Evolutionary conservation across 2,113 vertebrate species (phyloP).

Genomic region (Aleadryas rufinucha): DNA sequence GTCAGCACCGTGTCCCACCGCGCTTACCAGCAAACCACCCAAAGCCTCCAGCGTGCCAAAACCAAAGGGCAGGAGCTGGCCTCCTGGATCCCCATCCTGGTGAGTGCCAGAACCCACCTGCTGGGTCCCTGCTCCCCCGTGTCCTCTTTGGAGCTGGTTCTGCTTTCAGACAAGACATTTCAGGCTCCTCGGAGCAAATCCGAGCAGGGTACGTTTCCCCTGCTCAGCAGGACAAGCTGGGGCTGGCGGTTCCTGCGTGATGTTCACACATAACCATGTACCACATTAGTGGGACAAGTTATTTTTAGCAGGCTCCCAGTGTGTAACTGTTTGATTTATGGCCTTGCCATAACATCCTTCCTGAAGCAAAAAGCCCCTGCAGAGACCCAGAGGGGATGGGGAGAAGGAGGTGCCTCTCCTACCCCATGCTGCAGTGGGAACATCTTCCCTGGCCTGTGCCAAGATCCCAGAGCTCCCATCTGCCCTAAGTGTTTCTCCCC

Average conservation of each 20-base stretch:
- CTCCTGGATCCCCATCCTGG: conserved; percentile 69
- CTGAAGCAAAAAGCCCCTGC: background rate
- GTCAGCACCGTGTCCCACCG: conserved; percentile 54
- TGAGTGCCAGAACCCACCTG: conserved; percentile 32
- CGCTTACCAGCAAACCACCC: conserved; percentile 62
- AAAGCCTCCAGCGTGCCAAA: conserved; percentile 56
- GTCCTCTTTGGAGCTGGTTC: background rate
- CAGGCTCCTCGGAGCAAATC: background rate
- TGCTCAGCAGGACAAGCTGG: background rate
- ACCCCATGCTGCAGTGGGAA: background rate
- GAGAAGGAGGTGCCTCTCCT: background rate
- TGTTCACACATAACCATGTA: background rate
- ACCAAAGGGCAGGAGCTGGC: conserved; percentile 68
- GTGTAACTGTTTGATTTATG: conserved; percentile 39
- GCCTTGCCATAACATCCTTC: conserved; percentile 16
- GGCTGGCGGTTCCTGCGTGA: accelerated
- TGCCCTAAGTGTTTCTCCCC: background rate
- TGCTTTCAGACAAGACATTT: background rate
- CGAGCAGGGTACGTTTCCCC: background rate
- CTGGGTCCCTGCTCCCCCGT: background rate
- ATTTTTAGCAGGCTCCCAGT: conserved; percentile 43
- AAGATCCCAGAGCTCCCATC: background rate
- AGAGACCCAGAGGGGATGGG: background rate
- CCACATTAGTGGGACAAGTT: background rate
- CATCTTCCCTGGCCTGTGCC: background rate